phyloP scores from a whole-genome alignment of 23 tunicate species.

The Phallusia fumigata region DNA sequence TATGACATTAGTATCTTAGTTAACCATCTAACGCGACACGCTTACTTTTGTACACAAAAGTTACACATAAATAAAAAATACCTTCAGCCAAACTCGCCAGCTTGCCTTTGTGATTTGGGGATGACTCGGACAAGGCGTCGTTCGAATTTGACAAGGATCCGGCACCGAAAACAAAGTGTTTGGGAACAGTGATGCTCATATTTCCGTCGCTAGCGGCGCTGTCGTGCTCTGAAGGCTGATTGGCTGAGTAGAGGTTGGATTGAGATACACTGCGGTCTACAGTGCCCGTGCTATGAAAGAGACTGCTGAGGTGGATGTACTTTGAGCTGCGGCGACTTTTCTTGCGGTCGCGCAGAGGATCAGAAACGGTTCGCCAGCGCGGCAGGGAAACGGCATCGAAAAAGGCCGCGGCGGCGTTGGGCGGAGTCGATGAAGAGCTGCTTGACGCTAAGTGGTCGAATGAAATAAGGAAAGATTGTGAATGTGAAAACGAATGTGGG shows the following conservation, averaged over 20 bases:
- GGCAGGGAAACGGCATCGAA: constrained; percentile 7
- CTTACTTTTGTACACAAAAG: too few relatives aligned
- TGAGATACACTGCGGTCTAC: not conserved
- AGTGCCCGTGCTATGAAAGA: constrained; percentile 1
- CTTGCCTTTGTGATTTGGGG: not conserved
- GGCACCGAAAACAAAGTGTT: not conserved
- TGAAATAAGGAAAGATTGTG: too few relatives aligned
- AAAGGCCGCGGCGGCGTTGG: constrained; percentile 10
- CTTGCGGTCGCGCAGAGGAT: constrained; percentile 1
- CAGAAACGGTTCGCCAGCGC: constrained; percentile 7
- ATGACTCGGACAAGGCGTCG: constrained; percentile 3
- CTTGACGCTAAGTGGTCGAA: not conserved
- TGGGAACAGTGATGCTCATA: not conserved
- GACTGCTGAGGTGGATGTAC: constrained; percentile 8
- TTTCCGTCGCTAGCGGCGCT: constrained; percentile 1
- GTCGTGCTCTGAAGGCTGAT: not conserved
- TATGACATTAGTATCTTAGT: too few relatives aligned
- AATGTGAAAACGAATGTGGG: too few relatives aligned
- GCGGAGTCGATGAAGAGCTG: constrained; percentile 1
- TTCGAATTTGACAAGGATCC: constrained; percentile 3
- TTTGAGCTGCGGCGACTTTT: constrained; percentile 6
- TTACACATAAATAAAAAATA: too few relatives aligned
- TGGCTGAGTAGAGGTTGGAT: not conserved
- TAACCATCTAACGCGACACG: too few relatives aligned
- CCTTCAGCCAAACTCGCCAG: not conserved